Evolutionary conservation across 2,888 invertebrate genomes (phyloP), one percentile per base, ranked within the genome.

Genomic region (Ennomos quercinarius): DNA sequence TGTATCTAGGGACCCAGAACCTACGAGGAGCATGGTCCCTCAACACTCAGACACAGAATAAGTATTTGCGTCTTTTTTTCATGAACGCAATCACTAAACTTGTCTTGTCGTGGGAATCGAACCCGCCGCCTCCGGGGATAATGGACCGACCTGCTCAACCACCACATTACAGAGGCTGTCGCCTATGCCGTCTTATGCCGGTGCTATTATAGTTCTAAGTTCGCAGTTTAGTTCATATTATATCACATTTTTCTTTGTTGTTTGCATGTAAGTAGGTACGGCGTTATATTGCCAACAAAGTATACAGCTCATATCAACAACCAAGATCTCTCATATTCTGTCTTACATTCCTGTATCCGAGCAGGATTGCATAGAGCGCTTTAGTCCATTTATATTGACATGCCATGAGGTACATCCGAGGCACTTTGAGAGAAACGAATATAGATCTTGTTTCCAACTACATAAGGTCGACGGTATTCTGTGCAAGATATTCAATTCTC

Each of bases 401-500:
- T 68, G 64, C 63, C 65, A 56, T 58, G 56, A 65, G 52, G 57
- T 63, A 65, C 56, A 60, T 35, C 17, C 50, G 11, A 41, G 36
- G 10, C 53, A 35, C 46, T 37, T 36, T 35, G 38, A 12, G 45
- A 40, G 44, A 9, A 13, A 8, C 57, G 27, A 66, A 41, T 52
- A 39, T 63, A 36, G 43, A 38, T 62, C 60, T 41, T 65, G 66
- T 55, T 37, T 6, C 36, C 8, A 11, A 17, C 9, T 10, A 3
- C 1, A 4, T 59, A 62, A 61, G 43, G 47, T 57, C 41, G 45
- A 48, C 61, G 61, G 43, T 56, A 40, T 34, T 39, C 43, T 17
- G 52, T 67, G 70, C 67, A 73, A 73, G 71, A 74, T 73, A 78
- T 76, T 73, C 74, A 75, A 75, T 76, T 75, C 74, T 71, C 71